These are phyloP conservation scores for Notarius lentiginosus DNA, from an alignment of 2,113 vertebrate genomes.

Conservation along the genomic window DNA sequence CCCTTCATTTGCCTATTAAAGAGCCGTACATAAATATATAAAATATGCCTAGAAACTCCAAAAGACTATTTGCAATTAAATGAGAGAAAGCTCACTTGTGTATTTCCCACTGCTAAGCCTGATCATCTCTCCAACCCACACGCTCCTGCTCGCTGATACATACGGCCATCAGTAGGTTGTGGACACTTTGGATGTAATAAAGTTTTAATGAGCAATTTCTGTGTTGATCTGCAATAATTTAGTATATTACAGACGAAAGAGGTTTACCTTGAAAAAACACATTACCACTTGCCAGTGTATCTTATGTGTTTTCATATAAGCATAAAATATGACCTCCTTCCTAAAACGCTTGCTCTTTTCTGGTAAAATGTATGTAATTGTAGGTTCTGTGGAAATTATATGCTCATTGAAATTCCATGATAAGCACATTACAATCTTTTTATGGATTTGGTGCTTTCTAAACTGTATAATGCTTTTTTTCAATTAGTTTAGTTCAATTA, in stretches of 20 bases:
- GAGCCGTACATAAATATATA: neutral
- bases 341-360: neutral
- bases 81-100: neutral
- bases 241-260: neutral
- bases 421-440: neutral
- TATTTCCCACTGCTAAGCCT: neutral
- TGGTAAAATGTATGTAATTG: neutral
- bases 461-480: too few relatives aligned
- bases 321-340: neutral
- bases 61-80: constrained; percentile 1
- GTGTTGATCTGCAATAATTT: neutral
- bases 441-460: neutral
- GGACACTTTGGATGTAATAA: constrained; percentile 2
- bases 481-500: neutral
- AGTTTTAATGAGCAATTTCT: neutral
- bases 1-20: neutral
- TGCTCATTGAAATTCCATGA: too few relatives aligned
- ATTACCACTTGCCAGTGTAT: neutral
- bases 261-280: neutral
- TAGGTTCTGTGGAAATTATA: neutral
- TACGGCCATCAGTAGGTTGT: neutral
- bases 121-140: neutral
- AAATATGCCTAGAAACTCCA: neutral
- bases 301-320: neutral
- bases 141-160: neutral